Evolutionary conservation across 37 sponge, comb jelly and placozoan genomes (phyloP), one percentile per base, ranked within the genome.

Genomic region (Axinella damicornis): DNA sequence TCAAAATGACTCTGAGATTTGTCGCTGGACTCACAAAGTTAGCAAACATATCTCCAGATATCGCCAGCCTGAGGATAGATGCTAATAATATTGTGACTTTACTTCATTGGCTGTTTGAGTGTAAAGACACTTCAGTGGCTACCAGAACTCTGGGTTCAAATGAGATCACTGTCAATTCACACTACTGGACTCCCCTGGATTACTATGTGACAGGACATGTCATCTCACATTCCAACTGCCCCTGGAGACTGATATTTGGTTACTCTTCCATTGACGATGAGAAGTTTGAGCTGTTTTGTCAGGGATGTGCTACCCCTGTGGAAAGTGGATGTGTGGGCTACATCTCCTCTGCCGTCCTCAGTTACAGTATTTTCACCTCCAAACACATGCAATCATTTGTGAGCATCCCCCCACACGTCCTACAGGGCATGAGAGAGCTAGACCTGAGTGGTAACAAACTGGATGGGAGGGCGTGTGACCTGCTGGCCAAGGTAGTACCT

Each of bases 101-200:
- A 46, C 9, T 46, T 46, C 46, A 46, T 9, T 67, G 31, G 33
- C 11, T 67, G 68, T 67, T 33, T 67, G 68, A 67, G 34, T 12
- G 34, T 34, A 30, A 67, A 31, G 32, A 67, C 68, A 30, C 5
- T 30, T 30, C 68, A 32, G 30, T 67, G 33, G 14, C 9, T 67
- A 67, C 32, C 27, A 67, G 68, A 33, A 34, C 32, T 34, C 68
- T 67, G 68, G 68, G 68, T 34, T 67, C 68, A 33, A 34, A 34
- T 67, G 30, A 31, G 68, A 67, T 19, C 12, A 11, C 2, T 33
- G 33, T 67, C 33, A 67, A 34, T 1, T 34, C 32, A 34, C 11
- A 30, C 68, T 67, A 32, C 68, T 67, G 33, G 32, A 67, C 68
- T 67, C 27, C 68, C 68, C 27, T 34, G 20, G 68, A 67, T 34